Conservation (phyloP, 2,797 vertebrate species). For the Myotis myotis region DNA sequence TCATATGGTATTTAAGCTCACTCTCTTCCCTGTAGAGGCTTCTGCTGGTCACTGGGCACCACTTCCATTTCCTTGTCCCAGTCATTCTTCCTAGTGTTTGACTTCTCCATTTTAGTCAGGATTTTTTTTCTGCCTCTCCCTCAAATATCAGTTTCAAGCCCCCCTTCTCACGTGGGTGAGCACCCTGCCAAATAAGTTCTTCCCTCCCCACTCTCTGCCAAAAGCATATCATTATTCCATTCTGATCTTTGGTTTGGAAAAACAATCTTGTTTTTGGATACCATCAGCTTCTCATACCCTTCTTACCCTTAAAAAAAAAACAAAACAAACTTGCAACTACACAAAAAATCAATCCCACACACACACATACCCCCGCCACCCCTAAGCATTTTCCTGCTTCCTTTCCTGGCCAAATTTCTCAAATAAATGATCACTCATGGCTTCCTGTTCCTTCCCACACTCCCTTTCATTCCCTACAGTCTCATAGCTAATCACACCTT, state of each 20-base stretch:
- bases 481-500: not conserved
- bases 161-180: slow-evolving; percentile 18
- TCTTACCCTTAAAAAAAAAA: not conserved
- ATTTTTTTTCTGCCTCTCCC: slow-evolving; percentile 23
- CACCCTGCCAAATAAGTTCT: slow-evolving; percentile 56
- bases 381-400: not conserved
- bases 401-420: not conserved
- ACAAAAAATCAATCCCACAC: not conserved
- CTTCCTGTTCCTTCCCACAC: not conserved
- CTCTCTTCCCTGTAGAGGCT: not conserved
- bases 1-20: not conserved
- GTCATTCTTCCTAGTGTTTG: not conserved
- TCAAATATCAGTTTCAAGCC: slow-evolving; percentile 62
- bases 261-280: slow-evolving; percentile 37
- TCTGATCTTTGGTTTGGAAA: slow-evolving; percentile 57
- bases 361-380: not conserved
- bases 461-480: not conserved
- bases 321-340: not conserved
- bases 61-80: not conserved
- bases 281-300: slow-evolving; percentile 35
- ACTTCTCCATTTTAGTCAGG: not conserved
- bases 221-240: slow-evolving; percentile 42
- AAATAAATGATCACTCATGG: not conserved
- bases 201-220: slow-evolving; percentile 42
- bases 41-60: not conserved